Conservation (phyloP, 2,797 vertebrate genomes). For the Cynodonichthys magdalenae region DNA sequence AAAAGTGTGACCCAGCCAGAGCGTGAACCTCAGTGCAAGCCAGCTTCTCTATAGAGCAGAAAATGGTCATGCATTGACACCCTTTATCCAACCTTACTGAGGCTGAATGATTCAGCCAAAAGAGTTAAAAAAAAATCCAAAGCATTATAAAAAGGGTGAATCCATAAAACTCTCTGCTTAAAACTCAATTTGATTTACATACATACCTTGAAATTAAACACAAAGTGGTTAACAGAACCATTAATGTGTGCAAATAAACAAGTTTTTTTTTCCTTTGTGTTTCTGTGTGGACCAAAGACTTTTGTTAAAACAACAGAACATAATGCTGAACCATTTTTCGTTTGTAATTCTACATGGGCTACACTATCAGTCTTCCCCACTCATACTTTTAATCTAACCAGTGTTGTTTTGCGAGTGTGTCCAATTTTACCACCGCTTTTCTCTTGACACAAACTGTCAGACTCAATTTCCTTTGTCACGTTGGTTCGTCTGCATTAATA, state of each 20-base stretch:
- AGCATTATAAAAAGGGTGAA: background rate
- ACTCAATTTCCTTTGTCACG: slow-evolving; percentile 27
- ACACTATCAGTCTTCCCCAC: background rate
- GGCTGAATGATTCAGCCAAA: slow-evolving; percentile 1
- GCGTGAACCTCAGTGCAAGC: background rate
- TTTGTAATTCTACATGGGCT: background rate
- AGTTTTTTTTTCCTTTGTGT: background rate
- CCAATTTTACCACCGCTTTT: slow-evolving; percentile 31
- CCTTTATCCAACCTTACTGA: background rate
- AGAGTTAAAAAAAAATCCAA: background rate
- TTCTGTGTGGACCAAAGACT: background rate
- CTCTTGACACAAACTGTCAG: slow-evolving; percentile 19
- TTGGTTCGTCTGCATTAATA: slow-evolving; percentile 31
- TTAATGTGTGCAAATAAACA: background rate
- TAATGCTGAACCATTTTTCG: background rate
- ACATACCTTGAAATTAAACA: too few species aligned
- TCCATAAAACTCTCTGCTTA: background rate
- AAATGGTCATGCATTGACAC: slow-evolving; percentile 1
- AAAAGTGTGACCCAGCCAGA: slow-evolving; percentile 8
- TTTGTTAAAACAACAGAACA: background rate
- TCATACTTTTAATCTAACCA: slow-evolving; percentile 9
- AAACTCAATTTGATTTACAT: background rate
- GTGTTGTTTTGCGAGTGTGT: slow-evolving; percentile 13
- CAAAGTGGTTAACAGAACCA: too few species aligned
- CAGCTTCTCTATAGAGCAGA: slow-evolving; percentile 1